Evolutionary conservation across 2,797 vertebrate species (phyloP), one percentile per base, ranked within the genome.

Genomic region (Sebastes vulpes): DNA sequence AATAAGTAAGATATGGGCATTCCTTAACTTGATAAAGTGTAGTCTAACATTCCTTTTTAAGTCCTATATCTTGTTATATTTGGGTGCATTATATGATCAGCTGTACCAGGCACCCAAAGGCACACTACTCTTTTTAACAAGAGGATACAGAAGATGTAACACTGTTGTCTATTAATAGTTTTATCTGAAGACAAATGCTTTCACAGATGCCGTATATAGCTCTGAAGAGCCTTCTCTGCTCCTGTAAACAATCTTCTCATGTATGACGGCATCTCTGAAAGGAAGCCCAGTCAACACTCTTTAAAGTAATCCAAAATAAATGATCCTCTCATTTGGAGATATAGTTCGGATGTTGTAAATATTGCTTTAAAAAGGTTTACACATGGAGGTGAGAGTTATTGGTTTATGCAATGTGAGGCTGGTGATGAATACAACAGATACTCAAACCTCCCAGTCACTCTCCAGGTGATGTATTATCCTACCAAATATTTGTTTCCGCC

Each of bases 301-400:
- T 75, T 77, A 74, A 84, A 78, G 80, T 70, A 53, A 83, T 84
- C 68, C 71, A 59, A 74, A 87, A 84, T 79, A 77, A 84, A 83
- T 79, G 60, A 79, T 67, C 52, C 69, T 71, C 70, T 71, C 70
- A 80, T 73, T 86, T 46, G 70, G 71, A 84, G 53, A 63, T 67
- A 63, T 58, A 29, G 77, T 63, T 77, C 10, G 28, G 66, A 79
- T 80, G 69, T 75, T 92, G 83, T 92, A 91, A 94, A 94, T 92
- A 93, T 88, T 92, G 66, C 80, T 92, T 85, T 89, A 83, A 90
- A 87, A 75, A 48, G 68, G 85, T 93, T 92, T 92, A 90, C 77
- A 89, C 75, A 26, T 75, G 29, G 86, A 92, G 87, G 93, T 93
- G 90, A 90, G 88, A 90, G 65, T 84, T 87, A 87, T 75, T 88